Conservation (phyloP, 1,140 invertebrate species). For the Oryzaephilus surinamensis region DNA sequence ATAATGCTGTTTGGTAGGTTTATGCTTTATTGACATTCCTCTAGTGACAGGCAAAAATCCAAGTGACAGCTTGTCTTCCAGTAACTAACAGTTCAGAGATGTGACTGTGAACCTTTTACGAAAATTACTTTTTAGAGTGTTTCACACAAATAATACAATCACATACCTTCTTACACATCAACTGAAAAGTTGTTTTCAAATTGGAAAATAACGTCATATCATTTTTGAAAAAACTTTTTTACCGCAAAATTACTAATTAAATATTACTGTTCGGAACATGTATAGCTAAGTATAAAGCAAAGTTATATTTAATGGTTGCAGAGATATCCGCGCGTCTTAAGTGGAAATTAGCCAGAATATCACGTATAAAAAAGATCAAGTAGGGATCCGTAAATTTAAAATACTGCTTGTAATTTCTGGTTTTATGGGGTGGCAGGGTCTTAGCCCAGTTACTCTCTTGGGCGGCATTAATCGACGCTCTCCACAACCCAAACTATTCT, state of each 20-base stretch:
- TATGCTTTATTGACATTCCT: conserved; percentile 20
- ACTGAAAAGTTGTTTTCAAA: too few species aligned
- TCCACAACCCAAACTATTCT: too few species aligned
- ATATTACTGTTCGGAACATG: too few species aligned
- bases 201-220: too few species aligned
- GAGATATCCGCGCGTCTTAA: too few species aligned
- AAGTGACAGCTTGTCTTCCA: conserved; percentile 19
- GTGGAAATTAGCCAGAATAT: conserved; percentile 9
- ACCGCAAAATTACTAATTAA: too few species aligned
- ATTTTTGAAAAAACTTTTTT: too few species aligned
- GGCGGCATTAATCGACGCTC: conserved; percentile 7
- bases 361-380: conserved; percentile 13
- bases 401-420: conserved; percentile 12
- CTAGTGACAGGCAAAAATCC: conserved; percentile 20
- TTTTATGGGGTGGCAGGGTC: conserved; percentile 12
- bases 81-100: conserved; percentile 15
- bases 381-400: conserved; percentile 12
- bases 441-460: too few species aligned
- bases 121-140: conserved; percentile 18
- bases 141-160: too few species aligned
- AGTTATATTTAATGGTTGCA: too few species aligned
- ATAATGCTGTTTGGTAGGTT: conserved; percentile 19
- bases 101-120: conserved; percentile 19
- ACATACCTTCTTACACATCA: too few species aligned
- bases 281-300: too few species aligned